Evolutionary conservation across 2,797 vertebrate genomes (phyloP).

Genomic region (Avahi laniger): DNA sequence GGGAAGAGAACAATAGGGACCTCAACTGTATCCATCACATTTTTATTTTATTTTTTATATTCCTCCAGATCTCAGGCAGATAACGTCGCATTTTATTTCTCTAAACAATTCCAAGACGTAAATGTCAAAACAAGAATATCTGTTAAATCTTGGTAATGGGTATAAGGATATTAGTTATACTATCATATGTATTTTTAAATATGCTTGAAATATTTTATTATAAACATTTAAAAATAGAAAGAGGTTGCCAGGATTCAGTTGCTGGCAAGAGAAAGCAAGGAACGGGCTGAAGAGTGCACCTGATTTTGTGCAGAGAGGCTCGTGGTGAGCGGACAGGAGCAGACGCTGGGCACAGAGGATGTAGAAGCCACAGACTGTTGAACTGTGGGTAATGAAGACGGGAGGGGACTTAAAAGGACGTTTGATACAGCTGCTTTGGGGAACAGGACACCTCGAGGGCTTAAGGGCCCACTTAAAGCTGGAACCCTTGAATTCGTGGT

Average conservation of each 20-base stretch:
- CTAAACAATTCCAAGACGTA: background rate
- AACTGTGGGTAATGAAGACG: background rate
- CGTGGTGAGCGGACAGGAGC: background rate
- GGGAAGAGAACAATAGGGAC: no score
- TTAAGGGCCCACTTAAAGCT: no score
- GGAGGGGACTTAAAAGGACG: fast-evolving
- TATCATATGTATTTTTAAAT: background rate
- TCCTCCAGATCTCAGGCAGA: no score
- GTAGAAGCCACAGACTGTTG: no score
- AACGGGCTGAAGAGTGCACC: background rate
- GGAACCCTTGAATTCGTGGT: background rate
- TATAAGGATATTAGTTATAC: background rate
- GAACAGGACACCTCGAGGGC: fast-evolving
- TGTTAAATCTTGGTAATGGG: background rate
- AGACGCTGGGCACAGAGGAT: background rate
- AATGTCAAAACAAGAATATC: background rate
- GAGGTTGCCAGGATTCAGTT: background rate
- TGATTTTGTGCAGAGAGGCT: background rate
- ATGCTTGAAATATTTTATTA: background rate
- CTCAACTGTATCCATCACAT: background rate
- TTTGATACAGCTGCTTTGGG: background rate
- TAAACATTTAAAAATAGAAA: background rate
- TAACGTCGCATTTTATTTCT: background rate
- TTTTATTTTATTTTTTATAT: background rate
- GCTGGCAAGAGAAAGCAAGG: no score